phyloP scores from a whole-genome alignment of 2,797 vertebrate species.

The Phataginus tetradactyla region DNA sequence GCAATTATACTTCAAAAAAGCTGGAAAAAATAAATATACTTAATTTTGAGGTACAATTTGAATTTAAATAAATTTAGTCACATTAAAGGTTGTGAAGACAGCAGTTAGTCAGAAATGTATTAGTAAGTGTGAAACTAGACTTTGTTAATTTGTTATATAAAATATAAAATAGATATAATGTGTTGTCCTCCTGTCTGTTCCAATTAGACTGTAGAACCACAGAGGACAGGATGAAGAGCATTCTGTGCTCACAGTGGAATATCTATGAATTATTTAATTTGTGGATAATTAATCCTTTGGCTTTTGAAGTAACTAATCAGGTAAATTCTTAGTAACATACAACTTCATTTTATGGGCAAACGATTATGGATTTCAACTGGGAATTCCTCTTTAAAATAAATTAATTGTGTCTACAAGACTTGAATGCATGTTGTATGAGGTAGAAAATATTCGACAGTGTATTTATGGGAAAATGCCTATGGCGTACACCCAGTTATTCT shows the following conservation, averaged over 20 bases:
- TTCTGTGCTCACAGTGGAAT: neutral
- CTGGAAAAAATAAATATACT: neutral
- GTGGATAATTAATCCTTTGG: neutral
- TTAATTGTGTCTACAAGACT: neutral
- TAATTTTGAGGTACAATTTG: neutral
- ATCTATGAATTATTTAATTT: neutral
- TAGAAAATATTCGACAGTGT: neutral
- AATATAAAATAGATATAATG: neutral
- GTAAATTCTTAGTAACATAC: neutral
- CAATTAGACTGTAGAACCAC: neutral
- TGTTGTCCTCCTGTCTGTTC: neutral
- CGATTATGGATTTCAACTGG: neutral
- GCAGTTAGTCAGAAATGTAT: neutral
- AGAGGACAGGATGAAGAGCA: neutral
- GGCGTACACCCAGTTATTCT: neutral
- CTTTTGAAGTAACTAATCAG: conserved; percentile 20
- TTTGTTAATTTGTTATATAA: neutral
- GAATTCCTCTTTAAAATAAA: neutral
- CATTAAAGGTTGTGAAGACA: neutral
- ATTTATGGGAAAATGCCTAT: neutral
- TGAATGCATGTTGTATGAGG: neutral
- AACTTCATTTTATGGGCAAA: conserved; percentile 1
- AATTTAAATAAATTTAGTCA: conserved; percentile 13
- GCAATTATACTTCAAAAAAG: neutral
- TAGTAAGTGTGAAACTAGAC: neutral